phyloP scores from a whole-genome alignment of 1,140 invertebrate species.

The Lethocerus indicus region DNA sequence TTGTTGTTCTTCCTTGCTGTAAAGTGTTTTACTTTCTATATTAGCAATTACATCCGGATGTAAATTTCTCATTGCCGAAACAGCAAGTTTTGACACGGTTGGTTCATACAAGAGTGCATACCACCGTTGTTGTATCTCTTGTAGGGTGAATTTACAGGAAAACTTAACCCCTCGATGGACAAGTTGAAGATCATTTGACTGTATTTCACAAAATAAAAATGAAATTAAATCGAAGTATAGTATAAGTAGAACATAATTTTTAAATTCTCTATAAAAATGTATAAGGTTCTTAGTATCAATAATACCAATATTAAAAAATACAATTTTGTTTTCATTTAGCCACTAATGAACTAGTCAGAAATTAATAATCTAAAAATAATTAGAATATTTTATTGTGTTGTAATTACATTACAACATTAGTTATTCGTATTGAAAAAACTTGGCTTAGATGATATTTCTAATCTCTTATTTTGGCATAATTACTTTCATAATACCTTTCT shows the following conservation, averaged over 20 bases:
- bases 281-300: not conserved
- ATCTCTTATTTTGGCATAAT: too few relatives aligned
- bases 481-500: too few relatives aligned
- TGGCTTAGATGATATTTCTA: too few relatives aligned
- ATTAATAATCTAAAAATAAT: not conserved
- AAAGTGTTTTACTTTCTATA: slow-evolving; percentile 77
- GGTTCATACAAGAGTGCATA: slow-evolving; percentile 88
- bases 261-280: not conserved
- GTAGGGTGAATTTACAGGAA: slow-evolving; percentile 84
- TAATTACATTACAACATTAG: too few relatives aligned
- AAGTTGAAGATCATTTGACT: slow-evolving; percentile 70
- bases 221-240: not conserved
- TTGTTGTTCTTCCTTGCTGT: slow-evolving; percentile 77
- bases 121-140: slow-evolving; percentile 91
- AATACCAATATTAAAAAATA: not conserved
- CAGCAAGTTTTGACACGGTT: slow-evolving; percentile 66
- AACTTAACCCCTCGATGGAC: slow-evolving; percentile 91
- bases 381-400: too few relatives aligned
- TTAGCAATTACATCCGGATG: slow-evolving; percentile 76
- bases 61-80: slow-evolving; percentile 82
- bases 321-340: not conserved
- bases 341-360: not conserved
- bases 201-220: slow-evolving; percentile 22
- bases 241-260: not conserved
- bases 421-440: too few relatives aligned